A percentile compares a stretch with the other conserved stretches of the same genome.
These are phyloP conservation scores for Brotula barbata DNA, from an alignment of 2,797 vertebrate genomes.

Conservation along the genomic window DNA sequence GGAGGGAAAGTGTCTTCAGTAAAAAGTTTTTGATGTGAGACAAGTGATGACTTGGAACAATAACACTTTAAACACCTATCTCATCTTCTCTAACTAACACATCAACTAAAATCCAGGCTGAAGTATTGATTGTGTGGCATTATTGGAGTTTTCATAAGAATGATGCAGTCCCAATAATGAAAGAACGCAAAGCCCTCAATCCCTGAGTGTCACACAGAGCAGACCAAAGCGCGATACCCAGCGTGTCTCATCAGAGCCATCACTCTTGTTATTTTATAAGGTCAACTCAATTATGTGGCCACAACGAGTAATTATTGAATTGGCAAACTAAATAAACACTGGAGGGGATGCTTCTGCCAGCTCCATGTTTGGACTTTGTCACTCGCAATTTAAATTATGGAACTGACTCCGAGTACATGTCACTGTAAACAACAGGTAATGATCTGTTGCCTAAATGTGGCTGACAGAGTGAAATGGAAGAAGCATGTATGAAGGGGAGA, in stretches of 20 bases:
- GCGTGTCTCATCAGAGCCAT: conserved; percentile 52
- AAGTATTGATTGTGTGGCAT: conserved; percentile 59
- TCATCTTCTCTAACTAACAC: conserved; percentile 35
- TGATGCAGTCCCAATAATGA: conserved; percentile 51
- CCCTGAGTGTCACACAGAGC: conserved; percentile 38
- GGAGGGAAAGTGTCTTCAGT: conserved; percentile 22
- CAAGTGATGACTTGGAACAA: conserved; percentile 40
- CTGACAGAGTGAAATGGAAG: conserved; percentile 44
- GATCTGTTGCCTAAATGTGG: conserved; percentile 62
- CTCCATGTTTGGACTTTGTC: conserved; percentile 60
- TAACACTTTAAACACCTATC: too few relatives aligned
- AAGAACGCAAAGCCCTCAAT: too few relatives aligned
- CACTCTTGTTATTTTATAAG: conserved; percentile 76
- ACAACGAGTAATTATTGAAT: conserved; percentile 72
- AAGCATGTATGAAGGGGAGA: conserved; percentile 54
- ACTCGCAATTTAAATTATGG: conserved; percentile 71
- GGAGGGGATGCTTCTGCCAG: conserved; percentile 46
- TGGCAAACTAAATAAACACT: conserved; percentile 74
- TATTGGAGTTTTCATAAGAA: conserved; percentile 69
- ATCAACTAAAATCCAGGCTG: conserved; percentile 45
- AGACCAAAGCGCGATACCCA: conserved; percentile 38
- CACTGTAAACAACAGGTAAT: conserved; percentile 71
- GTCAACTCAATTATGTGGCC: conserved; percentile 76
- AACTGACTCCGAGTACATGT: conserved; percentile 45
- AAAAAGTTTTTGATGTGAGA: conserved; percentile 38